Base-by-base conservation (phyloP, 2,113 vertebrate genomes). In the Serinus canaria region DNA sequence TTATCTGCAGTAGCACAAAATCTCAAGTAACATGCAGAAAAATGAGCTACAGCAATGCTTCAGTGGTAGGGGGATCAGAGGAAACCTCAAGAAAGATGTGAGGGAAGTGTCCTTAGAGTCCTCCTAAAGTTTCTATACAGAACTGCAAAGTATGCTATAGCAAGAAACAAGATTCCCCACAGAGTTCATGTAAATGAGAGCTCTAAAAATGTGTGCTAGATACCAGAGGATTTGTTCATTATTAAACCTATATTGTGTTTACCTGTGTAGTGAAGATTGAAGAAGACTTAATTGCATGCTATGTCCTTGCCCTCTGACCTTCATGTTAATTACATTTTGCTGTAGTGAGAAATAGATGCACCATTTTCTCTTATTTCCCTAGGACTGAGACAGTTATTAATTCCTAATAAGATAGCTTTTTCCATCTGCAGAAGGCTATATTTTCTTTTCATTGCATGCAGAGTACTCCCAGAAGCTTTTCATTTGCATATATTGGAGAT, bases 271-370 rank as follows among this genome's bases (percentile, higher is more conserved):
- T 59, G 25, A 33, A 81, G 83, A 86, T 19, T 86, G 94, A 91
- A 68, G 55, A 94, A 68, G 50, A 95, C 58, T 91, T 96, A 96
- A 97, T 90, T 97, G 96, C 93, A 95, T 92, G 31, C 30, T 52
- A 17, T 74, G 82, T 94, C 94, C 95, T 96, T 96, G 90, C 91
- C 89, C 94, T 95, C 63, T 87, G 93, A 97, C 92, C 91, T 97
- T 92, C 95, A n/a, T 63, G 46, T 92, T 96, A 94, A 97, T 96
- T 96, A 93, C 55, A 67, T 94, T 97, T 96, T 94, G 74, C 91
- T 79, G 68, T 25, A 70, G 50, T 66, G 94, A 96, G 97, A 93
- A 85, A 69, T 94, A 95, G 92, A 87, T 92, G 79, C 69, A 84
- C 55, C 52, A 62, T 96, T 96, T 96, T 95, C 77, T 73, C 88